Base-by-base conservation (phyloP, 2,797 vertebrate species). In the Megalops cyprinoides region DNA sequence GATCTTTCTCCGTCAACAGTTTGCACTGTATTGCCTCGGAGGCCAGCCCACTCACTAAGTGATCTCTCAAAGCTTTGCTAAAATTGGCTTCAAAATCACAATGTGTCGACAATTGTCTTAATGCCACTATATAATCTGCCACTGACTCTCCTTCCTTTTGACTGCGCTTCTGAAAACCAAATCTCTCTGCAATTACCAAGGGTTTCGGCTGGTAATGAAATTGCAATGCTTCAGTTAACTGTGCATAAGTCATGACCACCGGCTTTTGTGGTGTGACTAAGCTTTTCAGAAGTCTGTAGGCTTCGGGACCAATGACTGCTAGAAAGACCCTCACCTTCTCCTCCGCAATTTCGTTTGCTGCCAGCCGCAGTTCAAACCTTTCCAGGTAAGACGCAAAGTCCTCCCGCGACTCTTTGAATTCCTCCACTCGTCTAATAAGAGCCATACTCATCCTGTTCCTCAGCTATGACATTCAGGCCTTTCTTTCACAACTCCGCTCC, bases 141-240 rank as follows among this genome's bases (percentile, higher is more conserved):
- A 71, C 58, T 14, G 56, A 55, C n/a, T 79, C 71, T 18, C 23
- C 71, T 1, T 81, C 56, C 25, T 76, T 46, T 14, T 85, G 78
- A 23, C 79, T 81, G 5, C 42, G 12, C 20, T 80, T 82, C 23
- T 82, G 80, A 51, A 85, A 85, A 3, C 49, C 6, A 48, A 82
- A 85, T 44, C 42, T 67, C 37, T 80, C 58, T 0, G 15, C 55
- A 58, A 79, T 77, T 0, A 83, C n/a, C 1, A 77, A 5, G 2
- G 62, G 77, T 20, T 9, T n/a, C n/a, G 20, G 39, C 69, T 25
- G 4, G 14, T 74, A 74, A 74, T 74, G 71, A 20, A 71, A 42
- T 8, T 74, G 71, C 20, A 73, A 73, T 25, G 39, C 20, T 31
- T 69, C 4, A 4, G 15, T 42, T n/a, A n/a, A n/a, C n/a, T n/a